A percentile compares a stretch with the other conserved stretches of the same genome.
phyloP scores from a whole-genome alignment of 2,888 invertebrate species.

The Hirtodrosophila confusa region DNA sequence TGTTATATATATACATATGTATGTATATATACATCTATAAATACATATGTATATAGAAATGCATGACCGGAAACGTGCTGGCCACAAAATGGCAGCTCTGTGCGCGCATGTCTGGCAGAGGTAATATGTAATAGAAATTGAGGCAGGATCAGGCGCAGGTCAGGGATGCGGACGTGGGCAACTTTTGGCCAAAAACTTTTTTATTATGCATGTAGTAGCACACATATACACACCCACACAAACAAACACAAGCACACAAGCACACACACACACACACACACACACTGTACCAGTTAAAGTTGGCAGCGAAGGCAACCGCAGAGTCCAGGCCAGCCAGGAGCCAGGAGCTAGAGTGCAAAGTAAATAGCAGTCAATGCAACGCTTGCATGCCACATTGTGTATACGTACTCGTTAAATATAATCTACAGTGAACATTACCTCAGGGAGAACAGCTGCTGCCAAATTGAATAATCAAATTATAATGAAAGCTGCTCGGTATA shows the following conservation, averaged over 20 bases:
- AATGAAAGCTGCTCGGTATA: too few relatives aligned
- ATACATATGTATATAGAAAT: constrained; percentile 28
- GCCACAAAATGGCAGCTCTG: constrained; percentile 52
- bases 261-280: constrained; percentile 3
- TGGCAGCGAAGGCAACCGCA: constrained; percentile 34
- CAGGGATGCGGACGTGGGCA: constrained; percentile 18
- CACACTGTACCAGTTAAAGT: constrained; percentile 45
- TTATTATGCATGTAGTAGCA: constrained; percentile 32
- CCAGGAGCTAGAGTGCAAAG: constrained; percentile 15
- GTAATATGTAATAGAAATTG: constrained; percentile 23
- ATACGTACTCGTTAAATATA: constrained; percentile 14
- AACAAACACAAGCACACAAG: constrained; percentile 11
- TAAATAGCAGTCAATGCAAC: constrained; percentile 53
- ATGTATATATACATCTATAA: too few relatives aligned
- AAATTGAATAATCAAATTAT: too few relatives aligned
- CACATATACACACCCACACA: constrained; percentile 17
- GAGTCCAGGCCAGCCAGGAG: constrained; percentile 24
- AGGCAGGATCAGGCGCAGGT: constrained; percentile 33
- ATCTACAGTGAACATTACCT: constrained; percentile 24
- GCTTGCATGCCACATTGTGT: constrained; percentile 49
- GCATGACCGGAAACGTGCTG: constrained; percentile 52
- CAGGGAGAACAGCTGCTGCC: neutral
- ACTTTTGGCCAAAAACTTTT: constrained; percentile 21
- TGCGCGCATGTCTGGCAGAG: constrained; percentile 36
- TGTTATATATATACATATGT: too few relatives aligned